Base-by-base conservation (phyloP, 2,888 invertebrate species). In the Theodoxus fluviatilis region DNA sequence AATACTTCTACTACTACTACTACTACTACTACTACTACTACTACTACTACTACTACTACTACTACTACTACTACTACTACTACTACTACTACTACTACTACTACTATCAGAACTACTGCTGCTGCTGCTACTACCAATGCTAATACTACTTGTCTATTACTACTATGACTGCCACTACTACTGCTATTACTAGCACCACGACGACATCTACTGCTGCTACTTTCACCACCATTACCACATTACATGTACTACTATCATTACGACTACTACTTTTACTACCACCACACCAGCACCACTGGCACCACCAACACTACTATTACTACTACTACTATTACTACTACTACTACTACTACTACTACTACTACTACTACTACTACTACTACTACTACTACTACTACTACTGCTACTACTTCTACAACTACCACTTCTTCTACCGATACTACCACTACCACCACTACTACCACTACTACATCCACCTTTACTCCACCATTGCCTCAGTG, bases 401-500 rank as follows among this genome's bases (percentile, higher is more conserved):
- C 49, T 49, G 25, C 49, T 6, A 49, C 49, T 22, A 59, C 49
- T 6, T 22, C 49, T 6, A 49, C 49, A 22, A 49, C 6, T 6
- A 49, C 49, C 25, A 49, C 49, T 22, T 25, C 47, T 43, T 15
- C 47, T 43, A 43, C 47, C 28, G 28, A n/a, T 43, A 43, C 47
- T 43, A 43, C 47, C 18, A 43, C 47, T 43, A 43, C 47, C 18
- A 43, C 47, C 18, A 43, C 47, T 43, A 43, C 47, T 43, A 43
- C 47, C 18, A 6, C 59, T 22, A 28, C 59, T 59, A 28, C 59
- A 59, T n/a, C 59, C 4, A 33, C 59, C 31, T 28, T 12, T 1
- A 15, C 22, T 59, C 31, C 59, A 22, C 18, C 57, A 43, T n/a
- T n/a, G n/a, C 47, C 61, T 40, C 79, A 25, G 40, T 65, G 57